These are phyloP conservation scores for human (Homo sapiens) DNA, from an alignment of 2,113 vertebrate genomes.

Conservation along the genomic window GRCh38 chr4:134457501-134458000, in stretches of 20 bases:
- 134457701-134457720: slow-evolving; percentile 41
- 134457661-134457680: background rate
- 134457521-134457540: background rate
- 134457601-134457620: background rate
- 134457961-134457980: background rate
- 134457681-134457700: background rate
- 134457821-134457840: background rate
- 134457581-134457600: background rate
- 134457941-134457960: background rate
- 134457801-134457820: background rate
- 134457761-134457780: slow-evolving; percentile 17
- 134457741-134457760: slow-evolving; percentile 19
- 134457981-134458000: background rate
- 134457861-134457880: background rate
- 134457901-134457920: background rate
- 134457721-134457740: background rate
- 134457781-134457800: background rate
- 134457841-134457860: background rate
- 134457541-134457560: background rate
- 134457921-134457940: background rate
- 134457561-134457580: background rate
- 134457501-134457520: background rate
- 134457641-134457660: background rate
- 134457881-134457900: background rate
- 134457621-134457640: background rate